Evolutionary conservation across 2,888 invertebrate genomes (phyloP), one percentile per base, ranked within the genome.

Genomic region (Aphidoletes aphidimyza): DNA sequence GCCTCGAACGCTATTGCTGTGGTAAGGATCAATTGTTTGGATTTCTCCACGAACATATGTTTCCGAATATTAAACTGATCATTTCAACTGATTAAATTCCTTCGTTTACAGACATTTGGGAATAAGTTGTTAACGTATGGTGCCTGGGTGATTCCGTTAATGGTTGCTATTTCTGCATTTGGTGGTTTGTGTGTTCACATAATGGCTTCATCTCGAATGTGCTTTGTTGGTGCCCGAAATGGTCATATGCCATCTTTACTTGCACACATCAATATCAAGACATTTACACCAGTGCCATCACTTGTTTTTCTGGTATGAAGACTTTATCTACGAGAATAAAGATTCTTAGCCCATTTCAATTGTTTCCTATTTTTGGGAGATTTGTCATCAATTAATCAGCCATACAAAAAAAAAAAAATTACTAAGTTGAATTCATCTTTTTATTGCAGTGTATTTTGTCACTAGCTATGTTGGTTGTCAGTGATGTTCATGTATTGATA

Each of bases 1-100:
- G 93, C 95, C 0, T 97, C 98, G 0, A 94, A 97, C 89, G 98
- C 99, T 22, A 98, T 99, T 86, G 99, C 98, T 87, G 97, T 99
- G 89, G 97, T 97, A 89, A 92, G 93, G 11, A 37, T 36, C 3
- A 26, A 30, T 30, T 59, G n/a, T 83, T 83, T 17, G 42, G n/a
- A n/a, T n/a, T n/a, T 26, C 19, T n/a, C 54, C n/a, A 14, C n/a
- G n/a, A n/a, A n/a, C n/a, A n/a, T n/a, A n/a, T n/a, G n/a, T n/a
- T n/a, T n/a, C n/a, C 45, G 19, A 39, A 36, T 83, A 69, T 42
- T 17, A 36, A 45, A 42, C n/a, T 83, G 36, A 84, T 39, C 42
- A 47, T 54, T n/a, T 17, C 14, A 47, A 83, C n/a, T 45, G 5
- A 81, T 84, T 47, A 11, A 5, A 39, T 39, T 83, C 54, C 26